Conservation (phyloP, 2,888 invertebrate genomes). For the Galerucella calmariensis region DNA sequence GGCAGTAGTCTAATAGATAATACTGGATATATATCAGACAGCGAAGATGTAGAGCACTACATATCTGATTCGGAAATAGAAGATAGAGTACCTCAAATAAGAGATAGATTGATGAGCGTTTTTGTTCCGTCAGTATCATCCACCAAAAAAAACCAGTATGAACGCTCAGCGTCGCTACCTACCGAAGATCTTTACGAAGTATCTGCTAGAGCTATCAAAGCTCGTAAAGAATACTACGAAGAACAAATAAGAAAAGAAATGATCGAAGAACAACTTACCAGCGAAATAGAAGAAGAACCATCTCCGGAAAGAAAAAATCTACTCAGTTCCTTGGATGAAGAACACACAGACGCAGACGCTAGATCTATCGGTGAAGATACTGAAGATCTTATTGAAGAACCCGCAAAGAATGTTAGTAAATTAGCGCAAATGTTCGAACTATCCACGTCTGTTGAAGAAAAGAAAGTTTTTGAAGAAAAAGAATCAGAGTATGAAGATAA, state of each 20-base stretch:
- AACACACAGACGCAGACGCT: conserved; percentile 46
- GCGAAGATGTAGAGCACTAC: conserved; percentile 63
- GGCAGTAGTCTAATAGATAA: conserved; percentile 59
- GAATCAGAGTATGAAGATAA: conserved; percentile 28
- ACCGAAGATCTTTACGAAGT: conserved; percentile 67
- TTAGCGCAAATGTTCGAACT: conserved; percentile 40
- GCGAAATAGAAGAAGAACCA: conserved; percentile 65
- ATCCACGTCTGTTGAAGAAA: conserved; percentile 22
- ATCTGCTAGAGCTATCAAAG: conserved; percentile 68
- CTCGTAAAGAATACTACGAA: conserved; percentile 71
- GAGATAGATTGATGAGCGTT: conserved; percentile 64
- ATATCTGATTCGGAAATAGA: conserved; percentile 65
- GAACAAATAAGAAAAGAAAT: conserved; percentile 72
- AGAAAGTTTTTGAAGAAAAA: conserved; percentile 7
- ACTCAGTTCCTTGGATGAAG: conserved; percentile 47
- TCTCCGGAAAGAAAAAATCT: conserved; percentile 66
- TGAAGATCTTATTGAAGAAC: conserved; percentile 47
- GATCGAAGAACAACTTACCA: conserved; percentile 67
- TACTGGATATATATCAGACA: conserved; percentile 63
- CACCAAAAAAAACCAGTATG: conserved; percentile 62
- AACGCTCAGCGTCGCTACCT: conserved; percentile 66
- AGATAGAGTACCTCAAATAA: conserved; percentile 63
- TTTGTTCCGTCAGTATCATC: conserved; percentile 59
- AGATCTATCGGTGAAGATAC: conserved; percentile 44
- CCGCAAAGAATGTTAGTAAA: conserved; percentile 32